phyloP scores from a whole-genome alignment of 2,113 vertebrate genomes.

The Myrmecobius fasciatus region DNA sequence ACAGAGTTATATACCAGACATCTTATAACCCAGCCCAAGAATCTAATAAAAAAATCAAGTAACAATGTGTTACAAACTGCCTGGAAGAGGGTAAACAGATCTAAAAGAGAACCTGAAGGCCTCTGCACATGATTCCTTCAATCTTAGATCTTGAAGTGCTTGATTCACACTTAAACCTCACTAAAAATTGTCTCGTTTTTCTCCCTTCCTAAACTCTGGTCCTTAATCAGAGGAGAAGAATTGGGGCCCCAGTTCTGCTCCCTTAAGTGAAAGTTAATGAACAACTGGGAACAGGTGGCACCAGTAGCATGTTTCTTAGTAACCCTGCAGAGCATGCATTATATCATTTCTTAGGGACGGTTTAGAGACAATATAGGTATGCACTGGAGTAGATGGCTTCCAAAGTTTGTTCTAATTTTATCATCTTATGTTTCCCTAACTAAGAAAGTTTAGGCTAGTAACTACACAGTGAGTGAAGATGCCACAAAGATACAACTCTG shows the following conservation, averaged over 20 bases:
- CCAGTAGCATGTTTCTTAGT: not conserved
- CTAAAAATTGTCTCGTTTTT: not conserved
- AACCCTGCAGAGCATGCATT: not conserved
- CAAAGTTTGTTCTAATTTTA: not conserved
- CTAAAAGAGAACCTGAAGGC: not conserved
- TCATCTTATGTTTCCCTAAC: not conserved
- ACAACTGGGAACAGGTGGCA: not conserved
- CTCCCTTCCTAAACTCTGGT: not conserved
- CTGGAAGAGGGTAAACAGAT: conserved; percentile 27
- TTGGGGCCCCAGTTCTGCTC: not conserved
- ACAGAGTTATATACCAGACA: not conserved
- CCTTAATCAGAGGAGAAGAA: not conserved
- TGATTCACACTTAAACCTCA: conserved; percentile 10
- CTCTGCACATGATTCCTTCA: conserved; percentile 27
- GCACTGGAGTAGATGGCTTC: not conserved
- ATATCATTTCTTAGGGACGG: not conserved
- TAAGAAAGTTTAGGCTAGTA: not conserved
- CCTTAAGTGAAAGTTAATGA: not conserved
- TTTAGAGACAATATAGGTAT: not conserved
- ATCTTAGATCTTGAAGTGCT: not conserved
- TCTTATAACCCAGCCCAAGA: not conserved
- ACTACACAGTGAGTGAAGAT: not conserved
- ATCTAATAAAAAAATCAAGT: not conserved
- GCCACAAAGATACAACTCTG: not conserved
- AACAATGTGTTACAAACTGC: not conserved